Base-by-base conservation (phyloP, 2,888 invertebrate species). In the Synergus umbraculus region DNA sequence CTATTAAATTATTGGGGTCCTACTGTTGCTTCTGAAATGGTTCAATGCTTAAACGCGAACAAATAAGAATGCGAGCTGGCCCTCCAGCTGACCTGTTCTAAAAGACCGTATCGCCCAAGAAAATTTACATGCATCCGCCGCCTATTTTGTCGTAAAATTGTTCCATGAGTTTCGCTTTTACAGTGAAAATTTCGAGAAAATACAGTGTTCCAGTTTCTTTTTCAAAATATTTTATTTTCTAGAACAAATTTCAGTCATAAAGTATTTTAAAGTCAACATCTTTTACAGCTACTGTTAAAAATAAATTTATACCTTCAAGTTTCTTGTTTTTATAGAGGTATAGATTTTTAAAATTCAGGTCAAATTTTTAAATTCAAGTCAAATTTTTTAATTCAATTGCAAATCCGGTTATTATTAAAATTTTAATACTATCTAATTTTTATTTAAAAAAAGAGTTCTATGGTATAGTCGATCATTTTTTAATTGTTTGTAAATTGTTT, bases 1-100 rank as follows among this genome's bases (percentile, higher is more conserved):
- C 54, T 73, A 73, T 73, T 73, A 73, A 73, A 73, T 54, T 73
- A 73, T 54, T 73, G 54, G 73, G 73, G 73, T 73, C 73, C 73
- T 54, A 37, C 37, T 54, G 29, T 49, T 73, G 73, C 73, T 73
- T 73, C 73, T 54, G 73, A 73, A 73, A 73, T 49, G 73, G 69
- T 49, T 37, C n/a, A 54, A 37, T 49, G 10, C 54, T 54, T 37
- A 73, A 73, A 44, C 44, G 49, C 69, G 46, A 15, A 49, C 29
- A 73, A 73, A 54, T 54, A 49, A 37, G 12, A 60, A 22, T 60
- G 12, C 18, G 60, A 22, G n/a, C 49, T 73, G 73, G 54, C 73
- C 73, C 22, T 3, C 18, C 22, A 22, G n/a, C 37, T 73, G 73
- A 73, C 73, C 73, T 73, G 54, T 73, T 73, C 54, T 37, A 5